Evolutionary conservation across 1,140 invertebrate genomes (phyloP).

Genomic region (Elysia chlorotica): DNA sequence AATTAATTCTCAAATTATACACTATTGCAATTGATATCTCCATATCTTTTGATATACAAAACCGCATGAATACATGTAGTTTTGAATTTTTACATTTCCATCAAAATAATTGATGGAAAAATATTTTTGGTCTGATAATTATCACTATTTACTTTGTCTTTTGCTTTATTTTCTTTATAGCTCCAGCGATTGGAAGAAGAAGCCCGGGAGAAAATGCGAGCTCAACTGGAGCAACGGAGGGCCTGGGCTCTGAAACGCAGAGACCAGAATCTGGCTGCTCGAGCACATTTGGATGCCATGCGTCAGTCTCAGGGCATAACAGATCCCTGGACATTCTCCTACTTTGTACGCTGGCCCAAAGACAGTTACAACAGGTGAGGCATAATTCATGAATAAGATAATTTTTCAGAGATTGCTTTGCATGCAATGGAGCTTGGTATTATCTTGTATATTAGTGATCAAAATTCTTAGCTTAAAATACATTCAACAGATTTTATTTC

Average conservation of each 20-base stretch:
- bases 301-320: slow-evolving; percentile 48
- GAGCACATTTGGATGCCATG: slow-evolving; percentile 39
- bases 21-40: no score
- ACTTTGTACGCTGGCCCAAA: slow-evolving; percentile 52
- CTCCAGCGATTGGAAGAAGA: slow-evolving; percentile 45
- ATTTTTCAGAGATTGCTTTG: no score
- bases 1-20: no score
- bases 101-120: no score
- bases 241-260: slow-evolving; percentile 35
- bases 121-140: not conserved
- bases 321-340: slow-evolving; percentile 51
- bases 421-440: no score
- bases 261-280: slow-evolving; percentile 47
- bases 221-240: slow-evolving; percentile 39
- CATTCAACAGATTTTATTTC: no score
- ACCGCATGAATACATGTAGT: no score
- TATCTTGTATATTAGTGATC: no score
- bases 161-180: slow-evolving; percentile 25
- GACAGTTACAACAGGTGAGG: slow-evolving; percentile 50
- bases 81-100: no score
- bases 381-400: no score
- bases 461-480: no score
- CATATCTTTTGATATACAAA: no score
- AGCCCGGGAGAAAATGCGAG: slow-evolving; percentile 40
- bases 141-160: not conserved